phyloP scores from a whole-genome alignment of 2,113 vertebrate genomes.

The Pseudopodoces humilis region DNA sequence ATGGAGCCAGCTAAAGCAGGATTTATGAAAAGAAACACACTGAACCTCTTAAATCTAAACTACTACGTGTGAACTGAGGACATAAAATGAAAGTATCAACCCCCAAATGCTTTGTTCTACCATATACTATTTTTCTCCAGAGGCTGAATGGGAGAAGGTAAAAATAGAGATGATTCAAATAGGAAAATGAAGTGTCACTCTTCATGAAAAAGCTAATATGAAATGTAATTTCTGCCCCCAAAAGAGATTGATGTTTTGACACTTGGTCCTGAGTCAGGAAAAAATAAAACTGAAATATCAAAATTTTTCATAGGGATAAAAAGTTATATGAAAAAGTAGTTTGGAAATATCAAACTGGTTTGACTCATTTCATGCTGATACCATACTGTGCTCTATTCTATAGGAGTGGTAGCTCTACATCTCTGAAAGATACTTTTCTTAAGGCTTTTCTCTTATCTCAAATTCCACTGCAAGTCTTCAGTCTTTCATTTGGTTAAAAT shows the following conservation, averaged over 20 bases:
- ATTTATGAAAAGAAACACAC: not conserved
- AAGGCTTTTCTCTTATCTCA: not conserved
- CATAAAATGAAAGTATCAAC: not conserved
- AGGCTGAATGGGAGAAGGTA: not conserved
- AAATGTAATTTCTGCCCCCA: slow-evolving; percentile 3
- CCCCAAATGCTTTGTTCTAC: not conserved
- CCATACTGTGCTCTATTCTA: not conserved
- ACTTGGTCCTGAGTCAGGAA: not conserved
- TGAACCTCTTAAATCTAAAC: slow-evolving; percentile 4
- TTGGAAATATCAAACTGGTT: not conserved
- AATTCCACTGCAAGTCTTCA: not conserved
- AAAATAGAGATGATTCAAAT: slow-evolving; percentile 11
- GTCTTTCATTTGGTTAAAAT: not conserved
- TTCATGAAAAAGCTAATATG: slow-evolving; percentile 7
- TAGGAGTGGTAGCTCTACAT: not conserved
- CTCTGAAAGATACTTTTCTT: not conserved
- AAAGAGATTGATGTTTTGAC: slow-evolving; percentile 5
- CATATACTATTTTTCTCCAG: not conserved
- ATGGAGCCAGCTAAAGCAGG: not conserved
- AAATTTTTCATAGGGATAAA: slow-evolving; percentile 1
- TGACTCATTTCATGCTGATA: not conserved
- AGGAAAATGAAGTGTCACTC: slow-evolving; percentile 18
- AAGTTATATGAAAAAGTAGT: not conserved
- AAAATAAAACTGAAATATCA: not conserved
- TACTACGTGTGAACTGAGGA: not conserved